phyloP scores from a whole-genome alignment of 2,888 invertebrate genomes.

The Schrankia costaestrigalis region DNA sequence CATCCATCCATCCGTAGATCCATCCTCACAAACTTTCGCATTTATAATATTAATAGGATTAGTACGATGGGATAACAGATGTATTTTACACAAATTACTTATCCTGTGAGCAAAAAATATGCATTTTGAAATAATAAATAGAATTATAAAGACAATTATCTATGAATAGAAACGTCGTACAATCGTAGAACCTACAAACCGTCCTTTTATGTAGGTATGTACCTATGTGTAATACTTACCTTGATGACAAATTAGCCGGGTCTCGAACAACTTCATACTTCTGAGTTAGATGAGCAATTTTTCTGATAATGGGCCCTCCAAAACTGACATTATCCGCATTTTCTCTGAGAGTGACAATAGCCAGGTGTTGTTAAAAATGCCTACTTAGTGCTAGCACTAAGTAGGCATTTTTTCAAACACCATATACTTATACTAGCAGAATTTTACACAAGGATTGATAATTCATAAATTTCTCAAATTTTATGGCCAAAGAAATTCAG shows the following conservation, averaged over 20 bases:
- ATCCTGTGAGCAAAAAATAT: conserved; percentile 2
- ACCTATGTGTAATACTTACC: neutral
- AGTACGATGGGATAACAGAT: no score
- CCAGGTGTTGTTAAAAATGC: neutral
- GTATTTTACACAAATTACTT: no score
- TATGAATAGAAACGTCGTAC: no score
- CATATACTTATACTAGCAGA: no score
- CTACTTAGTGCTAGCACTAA: neutral
- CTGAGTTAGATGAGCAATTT: conserved; percentile 36
- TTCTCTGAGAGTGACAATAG: conserved; percentile 30
- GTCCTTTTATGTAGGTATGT: neutral
- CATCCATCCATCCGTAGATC: no score
- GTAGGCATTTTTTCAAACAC: neutral
- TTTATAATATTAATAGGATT: no score
- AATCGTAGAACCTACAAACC: no score
- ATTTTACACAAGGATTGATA: no score
- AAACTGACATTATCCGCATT: conserved; percentile 58
- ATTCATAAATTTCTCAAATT: no score
- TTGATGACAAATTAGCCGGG: neutral
- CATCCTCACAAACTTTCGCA: no score
- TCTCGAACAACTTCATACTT: conserved; percentile 1
- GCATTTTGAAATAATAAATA: neutral
- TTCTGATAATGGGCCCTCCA: conserved; percentile 50
- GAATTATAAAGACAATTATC: neutral
- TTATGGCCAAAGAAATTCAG: no score